These are phyloP conservation scores for Aix galericulata DNA, from an alignment of 2,113 vertebrate genomes.

Conservation along the genomic window DNA sequence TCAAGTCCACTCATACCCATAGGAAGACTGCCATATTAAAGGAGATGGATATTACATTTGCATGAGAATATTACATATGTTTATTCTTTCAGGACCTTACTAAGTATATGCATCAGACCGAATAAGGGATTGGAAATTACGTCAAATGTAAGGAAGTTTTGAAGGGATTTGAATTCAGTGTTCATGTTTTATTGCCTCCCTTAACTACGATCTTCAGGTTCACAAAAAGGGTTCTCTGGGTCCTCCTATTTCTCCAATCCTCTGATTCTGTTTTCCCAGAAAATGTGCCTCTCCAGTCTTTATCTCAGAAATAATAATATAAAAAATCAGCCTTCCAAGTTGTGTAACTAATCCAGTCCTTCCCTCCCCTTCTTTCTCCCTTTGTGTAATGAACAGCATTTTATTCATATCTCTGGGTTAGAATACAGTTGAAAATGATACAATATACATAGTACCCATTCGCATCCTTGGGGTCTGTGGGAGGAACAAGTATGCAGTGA, in stretches of 20 bases:
- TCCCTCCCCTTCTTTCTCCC: background rate
- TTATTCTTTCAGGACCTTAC: background rate
- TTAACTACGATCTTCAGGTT: background rate
- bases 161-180: background rate
- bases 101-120: background rate
- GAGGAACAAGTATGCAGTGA: conserved; percentile 53
- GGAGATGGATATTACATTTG: background rate
- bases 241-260: background rate
- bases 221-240: background rate
- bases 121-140: background rate
- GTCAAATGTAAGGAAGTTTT: background rate
- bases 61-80: background rate
- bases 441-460: conserved; percentile 54
- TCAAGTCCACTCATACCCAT: background rate
- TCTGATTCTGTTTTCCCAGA: background rate
- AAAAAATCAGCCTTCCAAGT: conserved; percentile 24
- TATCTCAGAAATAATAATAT: conserved; percentile 17
- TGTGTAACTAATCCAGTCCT: conserved; percentile 35
- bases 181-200: background rate
- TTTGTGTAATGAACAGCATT: conserved; percentile 53
- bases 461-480: conserved; percentile 64
- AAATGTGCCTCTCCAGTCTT: conserved; percentile 17
- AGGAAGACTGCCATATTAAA: background rate
- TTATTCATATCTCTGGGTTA: conserved; percentile 63
- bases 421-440: conserved; percentile 45